phyloP scores from a whole-genome alignment of 2,888 invertebrate species.

The Chloromyia formosa region DNA sequence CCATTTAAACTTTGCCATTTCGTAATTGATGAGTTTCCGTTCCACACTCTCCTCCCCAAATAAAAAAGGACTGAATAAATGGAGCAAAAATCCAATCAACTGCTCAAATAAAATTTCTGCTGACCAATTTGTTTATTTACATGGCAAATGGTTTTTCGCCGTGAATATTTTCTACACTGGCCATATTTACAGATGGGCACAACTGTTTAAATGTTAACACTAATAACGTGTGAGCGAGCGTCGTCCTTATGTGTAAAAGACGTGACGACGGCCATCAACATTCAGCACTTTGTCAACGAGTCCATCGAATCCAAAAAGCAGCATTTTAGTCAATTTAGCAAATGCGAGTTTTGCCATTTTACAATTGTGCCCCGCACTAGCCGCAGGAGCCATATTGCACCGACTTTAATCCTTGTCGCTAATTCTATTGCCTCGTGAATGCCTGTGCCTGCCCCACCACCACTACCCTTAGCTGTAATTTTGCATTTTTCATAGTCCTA shows the following conservation, averaged over 20 bases:
- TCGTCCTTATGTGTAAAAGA: background rate
- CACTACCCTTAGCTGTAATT: slow-evolving; percentile 19
- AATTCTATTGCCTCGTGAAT: slow-evolving; percentile 19
- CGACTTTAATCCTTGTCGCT: too few relatives aligned
- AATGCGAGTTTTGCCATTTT: slow-evolving; percentile 28
- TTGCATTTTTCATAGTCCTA: slow-evolving; percentile 16
- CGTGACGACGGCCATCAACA: too few relatives aligned
- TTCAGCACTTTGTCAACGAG: too few relatives aligned
- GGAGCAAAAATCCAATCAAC: slow-evolving; percentile 33
- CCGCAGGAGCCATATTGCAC: too few relatives aligned
- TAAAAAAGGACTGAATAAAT: slow-evolving; percentile 23
- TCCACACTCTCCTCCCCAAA: background rate
- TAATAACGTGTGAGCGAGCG: background rate
- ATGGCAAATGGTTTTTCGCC: slow-evolving; percentile 24
- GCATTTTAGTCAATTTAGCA: slow-evolving; percentile 35
- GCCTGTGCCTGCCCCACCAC: too few relatives aligned
- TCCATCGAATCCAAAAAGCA: background rate
- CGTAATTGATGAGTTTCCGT: too few relatives aligned
- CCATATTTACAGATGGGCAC: background rate
- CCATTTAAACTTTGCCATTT: too few relatives aligned
- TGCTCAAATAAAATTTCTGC: slow-evolving; percentile 37
- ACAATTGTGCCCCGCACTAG: too few relatives aligned
- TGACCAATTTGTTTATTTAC: slow-evolving; percentile 35
- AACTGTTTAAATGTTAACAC: slow-evolving; percentile 32
- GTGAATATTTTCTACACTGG: slow-evolving; percentile 12